Evolutionary conservation across 2,113 vertebrate species (phyloP), one percentile per base, ranked within the genome.

Genomic region (Cisticola juncidis): DNA sequence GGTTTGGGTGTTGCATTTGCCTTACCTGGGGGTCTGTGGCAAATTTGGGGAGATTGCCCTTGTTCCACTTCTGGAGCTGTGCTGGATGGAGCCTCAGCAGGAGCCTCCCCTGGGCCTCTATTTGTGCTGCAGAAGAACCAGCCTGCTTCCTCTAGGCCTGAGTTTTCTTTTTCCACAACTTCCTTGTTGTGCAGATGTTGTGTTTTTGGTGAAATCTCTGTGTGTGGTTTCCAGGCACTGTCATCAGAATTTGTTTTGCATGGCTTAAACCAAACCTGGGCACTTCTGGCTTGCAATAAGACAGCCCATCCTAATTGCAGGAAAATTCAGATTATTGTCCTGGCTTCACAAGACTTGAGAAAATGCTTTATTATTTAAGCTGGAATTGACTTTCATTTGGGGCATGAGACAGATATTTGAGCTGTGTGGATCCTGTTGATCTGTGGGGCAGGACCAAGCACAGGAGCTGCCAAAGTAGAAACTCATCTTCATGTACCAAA

Each of bases 341-440:
- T 60, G 44, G 22, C 44, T 70, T 70, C 3, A 2, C 15, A 35
- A 53, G 60, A 9, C 28, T 44, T 71, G 54, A 61, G 54, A 58
- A 56, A 81, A 36, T 1, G 3, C 9, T 5, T 33, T 29, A 2
- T 42, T 58, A 14, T 24, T 80, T 65, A 44, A 48, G 10, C 35
- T 50, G 76, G 36, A 78, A 11, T 53, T 21, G 20, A 6, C 40
- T 64, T 68, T 7, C 13, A 6, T 58, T 64, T n/a, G 31, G 56
- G 33, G 13, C 11, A 1, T 8, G 44, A 50, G 51, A 5, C 0
- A 1, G 16, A 1, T 44, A 11, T 7, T 69, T 70, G 24, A 26
- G 23, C 14, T 40, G 2, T 7, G 33, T 42, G 38, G 38, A 42
- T 57, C 38, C 28, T 1, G 1, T 31, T 25, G 44, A 33, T 24